Base-by-base conservation (phyloP, 2,888 invertebrate species). In the Synergus gifuensis region DNA sequence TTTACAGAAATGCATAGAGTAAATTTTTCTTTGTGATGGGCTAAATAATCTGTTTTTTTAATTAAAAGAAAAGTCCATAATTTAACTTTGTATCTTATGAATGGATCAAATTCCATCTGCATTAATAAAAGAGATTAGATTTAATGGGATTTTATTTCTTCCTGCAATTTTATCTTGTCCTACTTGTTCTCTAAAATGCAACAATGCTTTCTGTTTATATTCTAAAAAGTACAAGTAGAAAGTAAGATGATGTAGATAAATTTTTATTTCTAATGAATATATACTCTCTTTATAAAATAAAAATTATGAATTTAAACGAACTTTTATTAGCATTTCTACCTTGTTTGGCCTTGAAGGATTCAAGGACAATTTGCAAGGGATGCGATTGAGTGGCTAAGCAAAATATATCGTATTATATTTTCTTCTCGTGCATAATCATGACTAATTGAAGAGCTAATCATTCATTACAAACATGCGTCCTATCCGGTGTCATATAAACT, bases 181-280 rank as follows among this genome's bases (percentile, higher is more conserved):
- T 67, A 67, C 67, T 46, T 67, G 44, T 67, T 67, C 67, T 67
- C 28, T 67, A 46, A 67, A 46, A 46, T 46, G 67, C 11, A 67
- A 67, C 46, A 67, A 67, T 67, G 42, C 44, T 46, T 22, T 67
- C 22, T 67, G 11, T 28, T 22, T 28, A 22, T 5, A 22, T 28
- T 12, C 11, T 5, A 28, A 62, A 28, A 62, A 28, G 3, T 62
- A 22, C 7, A 1, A 22, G 62, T 22, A 60, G 22, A 28, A 60
- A 22, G 60, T 60, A 8, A 60, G 12, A 60, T 22, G 16, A 54
- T 36, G 9, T n/a, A 54, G 54, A 54, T 54, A 54, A 9, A 14
- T 1, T 60, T 60, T 60, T 60, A 28, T 28, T 60, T 60, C 0
- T 4, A 4, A 1, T 60, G 5, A 28, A 36, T 36, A 36, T 36